Conservation (phyloP, 2,888 invertebrate genomes). For the Penaeus monodon region DNA sequence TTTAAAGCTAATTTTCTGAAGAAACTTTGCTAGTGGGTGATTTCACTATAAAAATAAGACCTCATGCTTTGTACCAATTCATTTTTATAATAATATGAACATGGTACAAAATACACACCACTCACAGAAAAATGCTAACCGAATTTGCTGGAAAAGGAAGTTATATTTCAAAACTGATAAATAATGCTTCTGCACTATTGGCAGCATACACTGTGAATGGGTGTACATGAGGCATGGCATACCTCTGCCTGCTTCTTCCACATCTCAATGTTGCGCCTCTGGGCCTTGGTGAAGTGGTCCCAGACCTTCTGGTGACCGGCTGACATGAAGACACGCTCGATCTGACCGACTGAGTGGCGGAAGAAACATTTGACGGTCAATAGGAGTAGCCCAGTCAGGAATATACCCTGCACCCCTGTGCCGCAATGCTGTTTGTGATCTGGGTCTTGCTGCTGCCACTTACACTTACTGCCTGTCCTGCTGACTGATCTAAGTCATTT, state of each 20-base stretch:
- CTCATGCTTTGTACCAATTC: conserved; percentile 47
- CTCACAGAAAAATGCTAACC: conserved; percentile 28
- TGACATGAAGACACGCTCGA: conserved; percentile 96
- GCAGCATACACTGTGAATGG: conserved; percentile 32
- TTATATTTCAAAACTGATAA: background rate
- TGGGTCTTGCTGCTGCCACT: conserved; percentile 37
- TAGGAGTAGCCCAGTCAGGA: conserved; percentile 37
- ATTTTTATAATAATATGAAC: conserved; percentile 30
- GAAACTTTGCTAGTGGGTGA: conserved; percentile 53
- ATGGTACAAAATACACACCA: conserved; percentile 33
- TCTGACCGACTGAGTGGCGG: conserved; percentile 89
- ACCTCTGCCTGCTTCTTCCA: conserved; percentile 98
- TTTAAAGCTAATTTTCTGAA: conserved; percentile 21
- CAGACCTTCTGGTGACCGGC: conserved; percentile 98
- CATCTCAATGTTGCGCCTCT: conserved; percentile 97
- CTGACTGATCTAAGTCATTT: conserved; percentile 57
- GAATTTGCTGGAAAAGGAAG: background rate
- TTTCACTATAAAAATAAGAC: conserved; percentile 34
- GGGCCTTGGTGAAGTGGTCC: conserved; percentile 99
- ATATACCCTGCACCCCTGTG: conserved; percentile 29
- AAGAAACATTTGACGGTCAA: conserved; percentile 60
- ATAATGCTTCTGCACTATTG: background rate
- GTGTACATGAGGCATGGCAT: conserved; percentile 48
- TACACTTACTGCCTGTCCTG: conserved; percentile 60
- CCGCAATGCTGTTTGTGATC: conserved; percentile 30